These are phyloP conservation scores for Chunga burmeisteri DNA, from an alignment of 2,113 vertebrate genomes.

Conservation along the genomic window DNA sequence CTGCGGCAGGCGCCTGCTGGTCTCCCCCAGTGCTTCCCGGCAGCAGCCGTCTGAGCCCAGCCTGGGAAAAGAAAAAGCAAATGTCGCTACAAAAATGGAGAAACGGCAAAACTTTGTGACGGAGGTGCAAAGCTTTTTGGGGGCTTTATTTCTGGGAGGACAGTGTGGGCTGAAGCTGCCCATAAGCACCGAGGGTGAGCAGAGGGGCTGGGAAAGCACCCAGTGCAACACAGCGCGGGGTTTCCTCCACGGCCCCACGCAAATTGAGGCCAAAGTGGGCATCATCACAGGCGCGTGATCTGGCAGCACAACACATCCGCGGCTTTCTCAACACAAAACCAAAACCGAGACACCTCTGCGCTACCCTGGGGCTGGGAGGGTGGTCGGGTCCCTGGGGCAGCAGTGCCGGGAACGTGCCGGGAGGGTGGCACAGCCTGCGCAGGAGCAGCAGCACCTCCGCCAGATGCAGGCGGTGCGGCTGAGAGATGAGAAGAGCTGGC, in stretches of 20 bases:
- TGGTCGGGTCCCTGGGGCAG: not conserved
- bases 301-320: fast-evolving
- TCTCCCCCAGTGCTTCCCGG: not conserved
- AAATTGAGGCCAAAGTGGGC: not conserved
- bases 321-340: not conserved
- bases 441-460: not conserved
- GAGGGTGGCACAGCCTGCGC: not conserved
- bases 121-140: not conserved
- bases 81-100: not conserved
- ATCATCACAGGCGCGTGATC: fast-evolving
- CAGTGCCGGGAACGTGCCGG: fast-evolving
- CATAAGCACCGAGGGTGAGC: not conserved
- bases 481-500: not conserved
- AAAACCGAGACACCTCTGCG: not conserved
- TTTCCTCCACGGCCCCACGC: not conserved
- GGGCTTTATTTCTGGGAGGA: not conserved
- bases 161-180: not conserved
- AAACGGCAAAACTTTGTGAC: fast-evolving
- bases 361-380: fast-evolving
- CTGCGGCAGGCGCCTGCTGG: not conserved
- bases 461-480: not conserved
- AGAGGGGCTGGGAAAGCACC: not conserved
- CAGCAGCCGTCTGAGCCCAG: not conserved
- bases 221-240: fast-evolving
- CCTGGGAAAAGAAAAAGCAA: not conserved